These are phyloP conservation scores for Drosophila lacicola DNA, from an alignment of 2,888 invertebrate genomes.

Conservation along the genomic window DNA sequence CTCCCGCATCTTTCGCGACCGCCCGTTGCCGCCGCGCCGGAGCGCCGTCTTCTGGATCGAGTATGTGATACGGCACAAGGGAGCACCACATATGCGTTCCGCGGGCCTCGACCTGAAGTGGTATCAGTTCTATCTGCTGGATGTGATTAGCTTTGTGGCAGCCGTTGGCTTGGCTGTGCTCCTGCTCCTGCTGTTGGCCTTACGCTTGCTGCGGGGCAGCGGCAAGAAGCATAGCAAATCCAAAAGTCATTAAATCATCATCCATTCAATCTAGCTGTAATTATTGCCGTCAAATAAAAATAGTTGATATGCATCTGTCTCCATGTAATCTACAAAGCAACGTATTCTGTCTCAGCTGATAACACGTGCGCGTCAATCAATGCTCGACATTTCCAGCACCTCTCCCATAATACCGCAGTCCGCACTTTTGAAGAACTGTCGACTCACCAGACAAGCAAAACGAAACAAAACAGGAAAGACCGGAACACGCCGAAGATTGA, in stretches of 20 bases:
- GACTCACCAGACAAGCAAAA: not conserved
- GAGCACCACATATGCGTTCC: constrained; percentile 83
- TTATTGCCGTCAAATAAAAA: not conserved
- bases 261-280: not conserved
- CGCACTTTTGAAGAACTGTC: not conserved
- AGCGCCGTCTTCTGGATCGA: constrained; percentile 85
- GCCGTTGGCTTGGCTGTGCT: constrained; percentile 2
- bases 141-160: constrained; percentile 75
- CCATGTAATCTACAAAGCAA: not conserved
- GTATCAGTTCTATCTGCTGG: constrained; percentile 84
- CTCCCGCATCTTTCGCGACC: constrained; percentile 84
- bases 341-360: not conserved
- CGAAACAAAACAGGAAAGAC: not conserved
- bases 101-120: constrained; percentile 83
- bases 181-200: not conserved
- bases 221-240: constrained; percentile 32
- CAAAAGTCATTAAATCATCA: constrained; percentile 41
- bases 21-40: constrained; percentile 81
- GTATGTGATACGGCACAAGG: constrained; percentile 84
- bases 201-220: constrained; percentile 37
- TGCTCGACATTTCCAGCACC: not conserved
- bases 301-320: not conserved
- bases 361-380: not conserved
- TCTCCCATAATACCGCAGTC: not conserved
- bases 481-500: not conserved